Base-by-base conservation (phyloP, 2,888 invertebrate genomes). In the Torymus texanus region DNA sequence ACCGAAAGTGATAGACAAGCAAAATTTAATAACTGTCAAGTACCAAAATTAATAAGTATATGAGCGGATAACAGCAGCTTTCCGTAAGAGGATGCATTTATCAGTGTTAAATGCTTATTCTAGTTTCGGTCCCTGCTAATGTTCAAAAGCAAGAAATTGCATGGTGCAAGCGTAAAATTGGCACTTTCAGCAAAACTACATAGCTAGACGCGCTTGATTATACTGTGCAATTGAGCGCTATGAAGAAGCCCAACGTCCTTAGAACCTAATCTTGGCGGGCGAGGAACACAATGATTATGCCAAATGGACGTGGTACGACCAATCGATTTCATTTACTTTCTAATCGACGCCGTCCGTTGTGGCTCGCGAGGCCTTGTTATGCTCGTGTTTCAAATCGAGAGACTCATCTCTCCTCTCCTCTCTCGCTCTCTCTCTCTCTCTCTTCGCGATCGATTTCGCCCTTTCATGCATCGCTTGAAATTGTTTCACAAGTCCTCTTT, bases 311-410 rank as follows among this genome's bases (percentile, higher is more conserved):
- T n/a, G 10, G 41, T 50, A 58, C 21, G 56, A 59, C 59, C 80
- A 65, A 81, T 75, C 72, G 75, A 81, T 78, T 81, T 81, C 78
- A 75, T 78, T 78, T 12, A 78, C 81, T 78, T 81, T 81, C 81
- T 81, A 81, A 78, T 81, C 81, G 72, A 63, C 51, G n/a, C 12
- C 71, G 66, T 71, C 24, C 80, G 74, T 0, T 59, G 51, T 55
- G 66, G 66, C 66, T 29, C 29, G 29, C 24, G 29, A 4, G 21
- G 63, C 65, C 72, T 72, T 41, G 78, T 72, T 78, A 62, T 18
- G 29, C n/a, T 16, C 41, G 56, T 8, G 56, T 62, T 21, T 53
- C 41, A 24, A 75, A 71, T 71, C 55, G 18, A 14, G 10, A 61
- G 76, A 76, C 66, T 68, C 70, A 76, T 70, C 75, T 62, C n/a